Percentiles rank a stretch among this genome's conserved stretches.
These are phyloP conservation scores for Agriopis marginaria DNA, from an alignment of 2,888 invertebrate genomes.

Conservation along the genomic window DNA sequence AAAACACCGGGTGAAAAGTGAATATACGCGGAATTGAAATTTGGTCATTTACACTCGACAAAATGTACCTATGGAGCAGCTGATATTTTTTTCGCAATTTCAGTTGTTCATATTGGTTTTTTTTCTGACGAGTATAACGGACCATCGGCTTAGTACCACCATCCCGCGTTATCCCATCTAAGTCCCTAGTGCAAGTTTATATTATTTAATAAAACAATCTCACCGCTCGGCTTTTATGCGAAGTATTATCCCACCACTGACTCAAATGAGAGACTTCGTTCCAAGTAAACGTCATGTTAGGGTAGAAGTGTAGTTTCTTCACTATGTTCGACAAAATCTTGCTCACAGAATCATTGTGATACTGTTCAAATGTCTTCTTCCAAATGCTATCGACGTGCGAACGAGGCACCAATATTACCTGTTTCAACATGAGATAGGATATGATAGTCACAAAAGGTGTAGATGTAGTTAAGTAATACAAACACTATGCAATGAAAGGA, in stretches of 20 bases:
- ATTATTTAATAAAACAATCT: constrained; percentile 35
- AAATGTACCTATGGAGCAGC: too few species aligned
- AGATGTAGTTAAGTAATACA: too few species aligned
- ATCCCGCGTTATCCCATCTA: too few species aligned
- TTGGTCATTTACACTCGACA: too few species aligned
- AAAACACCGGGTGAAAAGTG: too few species aligned
- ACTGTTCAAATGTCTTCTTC: constrained; percentile 68
- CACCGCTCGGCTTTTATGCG: constrained; percentile 69
- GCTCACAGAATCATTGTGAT: constrained; percentile 66
- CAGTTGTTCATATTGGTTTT: too few species aligned
- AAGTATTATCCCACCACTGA: constrained; percentile 72
- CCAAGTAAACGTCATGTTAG: constrained; percentile 75
- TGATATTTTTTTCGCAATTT: too few species aligned
- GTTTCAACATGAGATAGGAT: constrained; percentile 18
- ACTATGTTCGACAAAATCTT: constrained; percentile 72
- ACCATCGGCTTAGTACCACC: too few species aligned
- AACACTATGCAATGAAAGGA: too few species aligned
- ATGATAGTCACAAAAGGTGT: not conserved
- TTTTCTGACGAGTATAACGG: too few species aligned
- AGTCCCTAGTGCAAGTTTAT: too few species aligned
- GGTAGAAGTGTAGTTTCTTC: constrained; percentile 76
- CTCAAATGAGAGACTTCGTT: constrained; percentile 79
- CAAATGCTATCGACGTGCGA: constrained; percentile 72
- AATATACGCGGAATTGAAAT: too few species aligned
- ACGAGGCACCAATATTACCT: constrained; percentile 76